These are phyloP conservation scores for Phallusia fumigata DNA, from an alignment of 23 tunicate genomes.

Conservation along the genomic window DNA sequence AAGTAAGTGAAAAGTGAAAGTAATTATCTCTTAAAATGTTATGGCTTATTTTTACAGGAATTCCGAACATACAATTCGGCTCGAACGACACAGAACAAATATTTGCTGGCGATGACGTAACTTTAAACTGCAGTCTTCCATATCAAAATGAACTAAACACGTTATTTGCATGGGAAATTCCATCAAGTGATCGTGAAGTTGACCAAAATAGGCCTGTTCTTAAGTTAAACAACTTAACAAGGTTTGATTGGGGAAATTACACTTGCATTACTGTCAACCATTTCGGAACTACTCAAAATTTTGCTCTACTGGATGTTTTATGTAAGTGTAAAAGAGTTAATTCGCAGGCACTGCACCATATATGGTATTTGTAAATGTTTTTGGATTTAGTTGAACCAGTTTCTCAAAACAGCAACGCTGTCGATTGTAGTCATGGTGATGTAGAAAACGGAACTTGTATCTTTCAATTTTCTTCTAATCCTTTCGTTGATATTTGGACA, in stretches of 20 bases:
- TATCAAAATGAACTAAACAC: not conserved
- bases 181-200: not conserved
- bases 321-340: not conserved
- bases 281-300: not conserved
- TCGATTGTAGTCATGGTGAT: not conserved
- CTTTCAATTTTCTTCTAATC: not conserved
- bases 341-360: too few species aligned
- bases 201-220: not conserved
- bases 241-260: constrained; percentile 2
- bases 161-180: not conserved
- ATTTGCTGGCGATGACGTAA: not conserved
- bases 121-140: not conserved
- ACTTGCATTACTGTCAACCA: not conserved
- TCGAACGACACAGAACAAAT: too few species aligned
- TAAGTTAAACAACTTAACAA: not conserved
- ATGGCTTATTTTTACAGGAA: too few species aligned
- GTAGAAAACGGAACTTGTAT: not conserved
- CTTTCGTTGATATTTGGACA: not conserved
- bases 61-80: too few species aligned
- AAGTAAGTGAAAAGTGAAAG: too few species aligned
- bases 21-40: too few species aligned
- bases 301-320: not conserved
- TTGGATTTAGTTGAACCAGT: not conserved
- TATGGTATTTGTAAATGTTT: too few species aligned
- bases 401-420: not conserved